These are phyloP conservation scores for Scartelaos histophorus DNA, from an alignment of 2,113 vertebrate species.

Conservation along the genomic window DNA sequence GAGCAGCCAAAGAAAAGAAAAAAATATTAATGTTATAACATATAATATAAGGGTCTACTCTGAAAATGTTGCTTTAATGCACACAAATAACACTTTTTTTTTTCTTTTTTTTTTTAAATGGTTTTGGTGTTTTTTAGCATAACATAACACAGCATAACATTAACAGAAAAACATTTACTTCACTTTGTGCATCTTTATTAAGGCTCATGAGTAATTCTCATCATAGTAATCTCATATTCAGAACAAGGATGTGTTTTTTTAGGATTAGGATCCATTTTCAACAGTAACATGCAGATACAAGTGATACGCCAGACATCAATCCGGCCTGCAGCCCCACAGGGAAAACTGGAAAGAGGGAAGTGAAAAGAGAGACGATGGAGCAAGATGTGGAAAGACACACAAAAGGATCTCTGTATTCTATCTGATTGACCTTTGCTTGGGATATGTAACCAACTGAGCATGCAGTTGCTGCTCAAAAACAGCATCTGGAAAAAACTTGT, in stretches of 20 bases:
- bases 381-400: slow-evolving; percentile 49
- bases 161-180: neutral
- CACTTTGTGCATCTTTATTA: neutral
- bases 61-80: too few species aligned
- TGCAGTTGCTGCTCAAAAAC: slow-evolving; percentile 42
- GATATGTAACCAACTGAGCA: slow-evolving; percentile 51
- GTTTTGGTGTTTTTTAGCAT: too few species aligned
- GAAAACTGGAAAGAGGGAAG: slow-evolving; percentile 22
- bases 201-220: neutral
- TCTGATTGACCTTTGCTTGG: slow-evolving; percentile 48
- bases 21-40: neutral
- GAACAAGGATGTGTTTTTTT: neutral
- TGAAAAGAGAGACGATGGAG: slow-evolving; percentile 40
- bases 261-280: slow-evolving; percentile 9
- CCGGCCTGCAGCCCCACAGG: slow-evolving; percentile 33
- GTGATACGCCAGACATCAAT: slow-evolving; percentile 28
- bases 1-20: neutral
- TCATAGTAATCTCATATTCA: neutral
- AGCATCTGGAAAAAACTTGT: slow-evolving; percentile 14
- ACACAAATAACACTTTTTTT: too few species aligned
- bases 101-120: too few species aligned
- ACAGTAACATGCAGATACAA: slow-evolving; percentile 20
- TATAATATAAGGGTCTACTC: too few species aligned
- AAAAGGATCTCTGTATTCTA: slow-evolving; percentile 58
- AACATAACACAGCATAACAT: neutral